Evolutionary conservation across 2,113 vertebrate species (phyloP), one percentile per base, ranked within the genome.

Genomic region (Mastomys natalensis): DNA sequence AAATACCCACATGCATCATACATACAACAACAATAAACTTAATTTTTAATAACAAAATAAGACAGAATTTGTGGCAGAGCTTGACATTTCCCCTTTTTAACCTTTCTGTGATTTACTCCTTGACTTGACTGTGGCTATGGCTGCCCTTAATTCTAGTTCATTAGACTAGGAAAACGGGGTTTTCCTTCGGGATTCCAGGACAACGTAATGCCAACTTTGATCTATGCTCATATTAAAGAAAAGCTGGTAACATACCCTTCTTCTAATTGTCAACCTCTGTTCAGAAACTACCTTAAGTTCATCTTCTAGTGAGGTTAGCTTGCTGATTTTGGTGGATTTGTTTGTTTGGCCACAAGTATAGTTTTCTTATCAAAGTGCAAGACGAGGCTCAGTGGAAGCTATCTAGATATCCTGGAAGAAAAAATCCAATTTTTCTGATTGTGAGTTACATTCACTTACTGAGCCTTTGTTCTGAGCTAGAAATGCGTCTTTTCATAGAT

Each of bases 391-490:
- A 45, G 31, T 45, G n/a, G 70, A 8, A 93, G 12, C n/a, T 26
- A 17, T 37, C 81, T 74, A 64, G 34, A 48, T 64, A 66, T 7
- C 58, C 1, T 37, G 24, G 66, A 94, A 95, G 24, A 60, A 58
- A 97, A 97, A 87, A 68, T 26, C 37, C 66, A 98, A 26, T 48
- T 85, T 77, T 90, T 29, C 78, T 64, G 80, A 85, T 40, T 70
- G 53, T 76, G 90, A 88, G 84, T 90, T 94, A 31, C n/a, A 91
- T 73, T 62, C n/a, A 92, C 40, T 96, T 89, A 64, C 29, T 66
- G 68, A 77, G 73, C 1, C 40, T 92, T 94, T 93, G 77, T 68
- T 95, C 43, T 91, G 34, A 37, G 3, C 29, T 66, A 43, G 31
- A 88, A 74, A 43, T 68, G 17, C n/a, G 4, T 15, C 80, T 96